Conservation (phyloP, 1,140 invertebrate species). For the Macrostomum lignano region DNA sequence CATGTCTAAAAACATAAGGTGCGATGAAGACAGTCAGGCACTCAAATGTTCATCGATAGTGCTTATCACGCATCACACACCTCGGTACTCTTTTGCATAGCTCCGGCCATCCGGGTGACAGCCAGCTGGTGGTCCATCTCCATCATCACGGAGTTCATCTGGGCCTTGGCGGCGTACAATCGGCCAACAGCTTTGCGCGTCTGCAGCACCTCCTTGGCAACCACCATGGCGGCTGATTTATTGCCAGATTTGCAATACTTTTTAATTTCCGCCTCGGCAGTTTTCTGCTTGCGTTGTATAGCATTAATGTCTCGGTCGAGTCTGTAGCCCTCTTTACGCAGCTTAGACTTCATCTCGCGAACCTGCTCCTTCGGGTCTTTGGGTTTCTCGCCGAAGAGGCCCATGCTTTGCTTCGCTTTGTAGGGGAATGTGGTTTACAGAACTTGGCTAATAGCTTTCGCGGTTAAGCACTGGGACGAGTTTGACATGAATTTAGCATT, state of each 20-base stretch:
- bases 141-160: conserved; percentile 74
- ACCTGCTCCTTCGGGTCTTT: conserved; percentile 3
- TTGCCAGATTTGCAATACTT: conserved; percentile 83
- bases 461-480: too few relatives aligned
- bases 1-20: too few relatives aligned
- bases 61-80: too few relatives aligned
- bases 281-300: background rate
- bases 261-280: conserved; percentile 31
- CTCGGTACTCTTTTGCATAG: conserved; percentile 65
- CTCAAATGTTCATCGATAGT: too few relatives aligned
- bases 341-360: conserved; percentile 21
- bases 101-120: conserved; percentile 57
- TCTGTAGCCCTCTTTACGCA: conserved; percentile 64
- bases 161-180: conserved; percentile 79
- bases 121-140: conserved; percentile 93
- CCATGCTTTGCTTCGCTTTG: too few relatives aligned
- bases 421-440: too few relatives aligned
- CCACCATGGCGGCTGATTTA: conserved; percentile 62
- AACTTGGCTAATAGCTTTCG: too few relatives aligned
- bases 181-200: conserved; percentile 62
- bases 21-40: too few relatives aligned
- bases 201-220: conserved; percentile 74
- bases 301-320: conserved; percentile 45
- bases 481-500: too few relatives aligned
- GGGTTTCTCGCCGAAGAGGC: conserved; percentile 1